These are phyloP conservation scores for Acrocephalus scirpaceus DNA, from an alignment of 2,797 vertebrate species.

Conservation along the genomic window DNA sequence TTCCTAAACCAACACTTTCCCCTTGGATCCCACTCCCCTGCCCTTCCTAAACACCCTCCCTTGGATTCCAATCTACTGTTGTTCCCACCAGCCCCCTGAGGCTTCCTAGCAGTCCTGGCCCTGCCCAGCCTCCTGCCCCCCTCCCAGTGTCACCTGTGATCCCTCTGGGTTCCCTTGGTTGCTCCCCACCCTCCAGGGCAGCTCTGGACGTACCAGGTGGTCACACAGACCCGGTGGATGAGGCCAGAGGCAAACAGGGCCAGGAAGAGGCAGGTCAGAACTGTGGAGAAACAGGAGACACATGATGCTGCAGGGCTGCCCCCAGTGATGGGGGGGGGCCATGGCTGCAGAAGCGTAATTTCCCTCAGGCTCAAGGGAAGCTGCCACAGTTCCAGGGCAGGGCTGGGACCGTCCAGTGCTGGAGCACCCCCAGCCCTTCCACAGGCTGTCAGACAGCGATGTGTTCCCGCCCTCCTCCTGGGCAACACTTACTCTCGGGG, in stretches of 20 bases:
- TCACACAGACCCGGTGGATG: constrained; percentile 88
- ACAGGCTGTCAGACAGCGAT: accelerated
- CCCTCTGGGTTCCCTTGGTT: accelerated
- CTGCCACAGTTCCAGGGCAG: not conserved
- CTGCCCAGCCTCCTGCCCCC: not conserved
- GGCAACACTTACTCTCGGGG: constrained; percentile 88
- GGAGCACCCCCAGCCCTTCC: not conserved
- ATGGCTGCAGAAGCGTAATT: not conserved
- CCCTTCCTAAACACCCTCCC: not conserved
- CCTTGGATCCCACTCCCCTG: not conserved
- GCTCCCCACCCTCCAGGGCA: accelerated
- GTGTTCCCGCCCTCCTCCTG: accelerated
- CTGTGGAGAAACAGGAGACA: constrained; percentile 15
- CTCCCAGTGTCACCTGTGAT: accelerated
- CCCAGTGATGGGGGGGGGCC: not conserved
- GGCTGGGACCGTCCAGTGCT: not conserved
- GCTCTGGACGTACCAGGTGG: constrained; percentile 77
- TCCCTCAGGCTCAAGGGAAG: not conserved
- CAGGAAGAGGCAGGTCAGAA: constrained; percentile 85
- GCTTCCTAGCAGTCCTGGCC: not conserved
- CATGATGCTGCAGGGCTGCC: not conserved
- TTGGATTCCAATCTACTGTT: accelerated
- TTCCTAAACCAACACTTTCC: not conserved
- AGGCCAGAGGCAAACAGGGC: constrained; percentile 92
- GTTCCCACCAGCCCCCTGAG: too few relatives aligned